Evolutionary conservation across 2,797 vertebrate species (phyloP), one percentile per base, ranked within the genome.

Genomic region (Scleropages formosus): DNA sequence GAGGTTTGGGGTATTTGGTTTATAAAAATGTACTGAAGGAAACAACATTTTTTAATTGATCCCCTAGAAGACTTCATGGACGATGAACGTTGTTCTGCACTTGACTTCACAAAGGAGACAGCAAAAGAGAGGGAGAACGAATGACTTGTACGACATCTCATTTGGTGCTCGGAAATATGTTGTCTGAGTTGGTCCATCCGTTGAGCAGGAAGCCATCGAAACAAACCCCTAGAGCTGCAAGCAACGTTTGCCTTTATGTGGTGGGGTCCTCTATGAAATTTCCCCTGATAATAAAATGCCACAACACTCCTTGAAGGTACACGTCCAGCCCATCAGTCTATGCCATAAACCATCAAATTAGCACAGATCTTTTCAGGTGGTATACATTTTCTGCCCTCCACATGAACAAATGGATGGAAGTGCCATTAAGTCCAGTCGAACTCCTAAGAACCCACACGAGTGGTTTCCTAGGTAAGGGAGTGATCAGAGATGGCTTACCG

Each of bases 141-240:
- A 8, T 20, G 61, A 39, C 8, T 26, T 62, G 39, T 46, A 77
- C 56, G 64, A 59, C 56, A 72, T 31, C 56, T 67, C 71, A 64
- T 74, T 78, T 80, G 77, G 75, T 72, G 68, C 75, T 75, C 65
- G 51, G 64, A 83, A 83, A 83, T 82, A 79, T 82, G 78, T 66
- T 77, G 53, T 73, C 24, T 49, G 64, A 77, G 49, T 26, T 75
- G 49, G 49, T 64, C 76, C 80, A 82, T 82, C 79, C 79, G 72
- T 69, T 70, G 15, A 24, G 39, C 61, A 66, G 73, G 66, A 68
- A 75, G 78, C 72, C 56, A 49, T 64, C 60, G 78, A 71, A 82
- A 77, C 68, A 76, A 60, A 79, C 74, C 74, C 76, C 72, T 49
- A 51, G 24, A 60, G 71, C 31, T 15, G 49, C 76, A 71, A 65